Evolutionary conservation across 2,113 vertebrate genomes (phyloP).

Genomic region (Varanus salvator): DNA sequence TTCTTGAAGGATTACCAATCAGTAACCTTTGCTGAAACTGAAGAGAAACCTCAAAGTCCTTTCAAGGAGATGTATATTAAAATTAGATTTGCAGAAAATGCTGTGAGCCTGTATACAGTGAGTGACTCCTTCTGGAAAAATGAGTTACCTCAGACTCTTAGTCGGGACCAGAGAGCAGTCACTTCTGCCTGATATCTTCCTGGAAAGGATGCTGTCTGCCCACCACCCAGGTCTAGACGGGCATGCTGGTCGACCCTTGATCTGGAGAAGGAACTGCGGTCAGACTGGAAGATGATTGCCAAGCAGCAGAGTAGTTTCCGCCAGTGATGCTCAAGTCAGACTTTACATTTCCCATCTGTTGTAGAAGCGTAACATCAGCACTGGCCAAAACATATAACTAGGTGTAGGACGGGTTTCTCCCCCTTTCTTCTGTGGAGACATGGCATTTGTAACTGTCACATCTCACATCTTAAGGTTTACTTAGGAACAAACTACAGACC

Average conservation of each 20-base stretch:
- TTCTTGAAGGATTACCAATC: neutral
- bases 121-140: slow-evolving; percentile 42
- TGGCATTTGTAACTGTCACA: neutral
- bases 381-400: neutral
- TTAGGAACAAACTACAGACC: no score
- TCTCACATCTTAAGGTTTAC: neutral
- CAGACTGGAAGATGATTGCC: slow-evolving; percentile 58
- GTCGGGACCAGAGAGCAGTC: slow-evolving; percentile 9
- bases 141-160: slow-evolving; percentile 21
- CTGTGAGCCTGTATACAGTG: neutral
- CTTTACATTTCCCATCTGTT: neutral
- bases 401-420: neutral
- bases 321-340: neutral
- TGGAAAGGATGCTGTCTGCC: slow-evolving; percentile 42
- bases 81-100: neutral
- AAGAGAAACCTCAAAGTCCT: neutral
- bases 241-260: slow-evolving; percentile 47
- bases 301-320: neutral
- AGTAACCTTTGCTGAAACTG: neutral
- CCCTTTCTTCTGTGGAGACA: neutral
- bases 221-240: slow-evolving; percentile 52
- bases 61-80: neutral
- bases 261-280: slow-evolving; percentile 13
- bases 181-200: slow-evolving; percentile 30
- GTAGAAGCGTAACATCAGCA: neutral